Percentiles rank a stretch among this genome's conserved stretches.
Conservation (phyloP, 2,113 vertebrate genomes). For the Nesogale talazaci region DNA sequence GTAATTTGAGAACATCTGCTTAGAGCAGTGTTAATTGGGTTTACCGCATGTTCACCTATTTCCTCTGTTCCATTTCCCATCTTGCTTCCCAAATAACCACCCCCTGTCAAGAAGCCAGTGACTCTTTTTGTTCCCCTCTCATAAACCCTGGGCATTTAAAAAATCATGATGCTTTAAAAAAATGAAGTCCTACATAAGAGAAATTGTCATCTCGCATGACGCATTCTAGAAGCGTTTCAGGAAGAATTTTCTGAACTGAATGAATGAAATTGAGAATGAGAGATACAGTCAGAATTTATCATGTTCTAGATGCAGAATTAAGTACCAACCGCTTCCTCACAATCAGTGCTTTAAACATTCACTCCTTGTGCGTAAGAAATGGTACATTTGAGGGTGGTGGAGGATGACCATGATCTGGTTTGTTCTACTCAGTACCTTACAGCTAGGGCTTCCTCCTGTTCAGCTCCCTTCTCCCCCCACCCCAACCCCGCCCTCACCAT, state of each 20-base stretch:
- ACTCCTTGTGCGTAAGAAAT: not conserved
- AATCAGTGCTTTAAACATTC: not conserved
- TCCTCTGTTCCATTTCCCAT: not conserved
- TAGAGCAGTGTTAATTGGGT: not conserved
- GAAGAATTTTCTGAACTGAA: not conserved
- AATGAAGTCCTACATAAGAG: not conserved
- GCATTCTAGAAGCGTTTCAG: not conserved
- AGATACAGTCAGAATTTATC: not conserved
- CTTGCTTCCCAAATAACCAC: not conserved
- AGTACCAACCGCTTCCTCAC: not conserved
- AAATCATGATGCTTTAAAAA: not conserved
- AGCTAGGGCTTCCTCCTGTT: not conserved
- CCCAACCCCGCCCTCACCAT: not conserved
- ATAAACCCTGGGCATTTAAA: not conserved
- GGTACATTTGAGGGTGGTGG: not conserved
- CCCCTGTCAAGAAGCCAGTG: slow-evolving; percentile 27
- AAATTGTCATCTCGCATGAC: not conserved
- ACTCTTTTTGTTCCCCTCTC: not conserved
- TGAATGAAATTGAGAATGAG: not conserved
- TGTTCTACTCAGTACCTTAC: not conserved
- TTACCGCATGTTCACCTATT: not conserved
- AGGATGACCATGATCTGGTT: not conserved
- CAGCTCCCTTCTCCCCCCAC: not conserved
- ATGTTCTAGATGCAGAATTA: not conserved
- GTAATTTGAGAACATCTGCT: not conserved